Evolutionary conservation across 2,113 vertebrate species (phyloP).

Genomic region (Macrotis lagotis): DNA sequence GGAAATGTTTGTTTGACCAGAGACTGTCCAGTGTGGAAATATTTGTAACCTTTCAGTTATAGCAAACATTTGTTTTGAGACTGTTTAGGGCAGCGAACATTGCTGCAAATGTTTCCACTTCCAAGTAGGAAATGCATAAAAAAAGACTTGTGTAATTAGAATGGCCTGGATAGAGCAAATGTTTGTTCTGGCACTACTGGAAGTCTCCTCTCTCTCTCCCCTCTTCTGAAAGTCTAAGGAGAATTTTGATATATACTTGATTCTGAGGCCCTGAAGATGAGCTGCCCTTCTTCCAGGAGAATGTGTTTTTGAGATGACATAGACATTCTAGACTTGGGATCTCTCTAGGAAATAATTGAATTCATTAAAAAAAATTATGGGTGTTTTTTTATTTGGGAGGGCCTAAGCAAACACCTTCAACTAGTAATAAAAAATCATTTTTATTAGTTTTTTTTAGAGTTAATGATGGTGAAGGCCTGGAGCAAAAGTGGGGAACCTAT

Average conservation of each 20-base stretch:
- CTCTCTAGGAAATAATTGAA: not conserved
- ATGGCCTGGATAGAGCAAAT: not conserved
- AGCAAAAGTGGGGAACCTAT: not conserved
- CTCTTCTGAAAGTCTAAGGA: not conserved
- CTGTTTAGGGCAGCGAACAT: not conserved
- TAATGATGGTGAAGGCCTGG: not conserved
- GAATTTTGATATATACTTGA: not conserved
- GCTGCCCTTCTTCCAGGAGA: not conserved
- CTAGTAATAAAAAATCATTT: conserved; percentile 1
- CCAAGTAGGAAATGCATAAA: not conserved
- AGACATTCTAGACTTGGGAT: not conserved
- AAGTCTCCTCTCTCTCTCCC: not conserved
- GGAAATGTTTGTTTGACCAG: not conserved
- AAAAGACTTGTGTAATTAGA: conserved; percentile 4
- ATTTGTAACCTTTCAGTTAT: not conserved
- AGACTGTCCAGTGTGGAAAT: not conserved
- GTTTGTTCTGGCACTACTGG: not conserved
- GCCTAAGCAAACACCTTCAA: not conserved
- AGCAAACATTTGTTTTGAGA: not conserved
- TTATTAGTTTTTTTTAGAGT: not conserved
- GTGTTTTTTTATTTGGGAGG: not conserved
- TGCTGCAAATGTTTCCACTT: conserved; percentile 12
- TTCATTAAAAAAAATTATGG: not conserved
- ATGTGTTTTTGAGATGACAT: not conserved
- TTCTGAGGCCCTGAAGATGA: not conserved